These are phyloP conservation scores for Yoshiicerus persimilis DNA, from an alignment of 1,140 invertebrate genomes.

Conservation along the genomic window DNA sequence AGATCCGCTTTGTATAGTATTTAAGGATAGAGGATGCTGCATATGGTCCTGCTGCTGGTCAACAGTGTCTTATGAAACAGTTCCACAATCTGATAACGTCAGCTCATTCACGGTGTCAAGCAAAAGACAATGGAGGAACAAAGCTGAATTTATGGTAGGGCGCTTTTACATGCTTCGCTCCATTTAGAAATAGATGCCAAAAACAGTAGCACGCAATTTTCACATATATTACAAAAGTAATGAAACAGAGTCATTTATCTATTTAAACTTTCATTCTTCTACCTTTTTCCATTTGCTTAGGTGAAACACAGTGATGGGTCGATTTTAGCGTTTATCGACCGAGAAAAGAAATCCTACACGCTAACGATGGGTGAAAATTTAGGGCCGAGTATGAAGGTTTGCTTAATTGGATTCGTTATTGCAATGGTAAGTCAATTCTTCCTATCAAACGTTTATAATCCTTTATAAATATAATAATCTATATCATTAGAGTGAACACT, in stretches of 20 bases:
- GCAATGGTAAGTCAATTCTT: constrained; percentile 27
- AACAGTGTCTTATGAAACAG: constrained; percentile 30
- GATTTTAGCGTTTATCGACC: constrained; percentile 38
- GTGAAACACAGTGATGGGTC: constrained; percentile 39
- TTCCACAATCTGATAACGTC: constrained; percentile 28
- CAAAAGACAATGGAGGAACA: constrained; percentile 36
- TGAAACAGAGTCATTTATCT: not conserved
- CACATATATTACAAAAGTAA: not conserved
- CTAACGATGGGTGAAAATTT: constrained; percentile 40
- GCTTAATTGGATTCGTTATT: constrained; percentile 40
- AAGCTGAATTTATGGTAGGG: constrained; percentile 38
- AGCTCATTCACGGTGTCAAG: constrained; percentile 29
- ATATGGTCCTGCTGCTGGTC: constrained; percentile 28
- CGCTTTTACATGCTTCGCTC: not conserved
- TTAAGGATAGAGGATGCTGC: constrained; percentile 35
- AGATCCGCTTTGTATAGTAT: constrained; percentile 35
- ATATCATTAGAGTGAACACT: not conserved
- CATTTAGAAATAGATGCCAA: not conserved
- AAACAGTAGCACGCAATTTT: not conserved
- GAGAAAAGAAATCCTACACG: constrained; percentile 34
- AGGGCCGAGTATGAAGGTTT: constrained; percentile 28
- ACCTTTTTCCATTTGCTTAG: not conserved
- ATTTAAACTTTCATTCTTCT: not conserved
- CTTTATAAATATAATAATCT: not conserved
- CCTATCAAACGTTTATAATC: too few relatives aligned